Conservation (phyloP, 2,797 vertebrate species). For the Myripristis jacobus region DNA sequence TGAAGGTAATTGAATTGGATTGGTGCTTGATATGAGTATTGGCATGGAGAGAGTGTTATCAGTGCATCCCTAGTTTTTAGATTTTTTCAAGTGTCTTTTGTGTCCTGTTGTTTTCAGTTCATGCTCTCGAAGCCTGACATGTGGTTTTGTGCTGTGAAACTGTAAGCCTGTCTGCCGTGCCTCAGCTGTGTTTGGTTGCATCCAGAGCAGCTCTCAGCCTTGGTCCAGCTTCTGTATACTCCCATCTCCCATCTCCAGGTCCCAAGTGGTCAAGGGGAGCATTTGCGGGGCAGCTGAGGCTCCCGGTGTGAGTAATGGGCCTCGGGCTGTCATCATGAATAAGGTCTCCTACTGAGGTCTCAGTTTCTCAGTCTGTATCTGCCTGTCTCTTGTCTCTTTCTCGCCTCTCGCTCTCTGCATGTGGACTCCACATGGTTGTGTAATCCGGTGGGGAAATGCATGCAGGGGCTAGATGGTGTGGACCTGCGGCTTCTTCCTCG, state of each 20-base stretch:
- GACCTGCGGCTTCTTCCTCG: constrained; percentile 37
- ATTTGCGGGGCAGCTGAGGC: constrained; percentile 1
- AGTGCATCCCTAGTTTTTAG: no score
- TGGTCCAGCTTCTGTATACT: background rate
- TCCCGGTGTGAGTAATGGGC: constrained; percentile 42
- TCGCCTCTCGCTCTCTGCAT: constrained; percentile 37
- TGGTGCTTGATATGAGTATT: no score
- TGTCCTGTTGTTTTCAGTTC: no score
- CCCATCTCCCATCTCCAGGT: constrained; percentile 4
- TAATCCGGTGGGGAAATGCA: constrained; percentile 1
- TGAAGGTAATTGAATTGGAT: no score
- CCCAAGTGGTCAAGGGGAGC: background rate
- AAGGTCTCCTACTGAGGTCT: constrained; percentile 35
- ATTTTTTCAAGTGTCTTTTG: no score
- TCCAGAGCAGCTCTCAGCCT: background rate
- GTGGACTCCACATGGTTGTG: constrained; percentile 40
- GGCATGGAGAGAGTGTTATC: no score
- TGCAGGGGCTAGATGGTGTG: constrained; percentile 28
- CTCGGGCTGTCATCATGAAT: constrained; percentile 36
- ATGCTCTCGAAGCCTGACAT: no score
- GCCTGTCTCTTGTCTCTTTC: constrained; percentile 33
- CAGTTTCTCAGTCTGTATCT: background rate
- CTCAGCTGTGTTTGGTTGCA: background rate
- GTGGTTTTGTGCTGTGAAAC: no score
- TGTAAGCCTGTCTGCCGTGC: background rate